These are phyloP conservation scores for Danio tinwini DNA, from an alignment of 2,797 vertebrate genomes.

Conservation along the genomic window DNA sequence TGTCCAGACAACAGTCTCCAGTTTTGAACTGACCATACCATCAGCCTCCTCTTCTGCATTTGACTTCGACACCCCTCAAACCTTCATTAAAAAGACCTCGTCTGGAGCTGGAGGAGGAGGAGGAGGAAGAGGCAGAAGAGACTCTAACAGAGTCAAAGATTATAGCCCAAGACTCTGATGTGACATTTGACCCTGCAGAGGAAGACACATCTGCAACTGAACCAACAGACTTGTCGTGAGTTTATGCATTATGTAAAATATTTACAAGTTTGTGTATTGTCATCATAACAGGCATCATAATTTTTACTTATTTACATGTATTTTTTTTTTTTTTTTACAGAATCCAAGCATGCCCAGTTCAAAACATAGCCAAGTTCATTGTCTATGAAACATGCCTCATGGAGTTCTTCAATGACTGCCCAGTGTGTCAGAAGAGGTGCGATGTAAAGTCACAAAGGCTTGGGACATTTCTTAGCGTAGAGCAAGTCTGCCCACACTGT, in stretches of 20 bases:
- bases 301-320: not conserved
- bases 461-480: not conserved
- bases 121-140: not conserved
- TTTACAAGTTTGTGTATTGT: not conserved
- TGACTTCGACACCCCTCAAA: too few relatives aligned
- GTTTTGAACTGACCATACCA: too few relatives aligned
- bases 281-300: not conserved
- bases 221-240: not conserved
- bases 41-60: too few relatives aligned
- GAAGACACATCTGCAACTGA: not conserved
- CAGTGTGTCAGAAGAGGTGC: not conserved
- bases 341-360: not conserved
- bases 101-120: too few relatives aligned
- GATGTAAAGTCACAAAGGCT: not conserved
- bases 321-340: not conserved
- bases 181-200: not conserved
- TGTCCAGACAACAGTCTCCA: too few relatives aligned
- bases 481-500: conserved; percentile 17
- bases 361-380: not conserved
- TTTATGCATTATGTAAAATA: not conserved
- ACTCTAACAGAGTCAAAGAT: not conserved
- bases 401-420: not conserved
- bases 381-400: conserved; percentile 6
- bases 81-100: too few relatives aligned
- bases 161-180: not conserved